Evolutionary conservation across 2,888 invertebrate species (phyloP), one percentile per base, ranked within the genome.

Genomic region (Exocentrus adspersus): DNA sequence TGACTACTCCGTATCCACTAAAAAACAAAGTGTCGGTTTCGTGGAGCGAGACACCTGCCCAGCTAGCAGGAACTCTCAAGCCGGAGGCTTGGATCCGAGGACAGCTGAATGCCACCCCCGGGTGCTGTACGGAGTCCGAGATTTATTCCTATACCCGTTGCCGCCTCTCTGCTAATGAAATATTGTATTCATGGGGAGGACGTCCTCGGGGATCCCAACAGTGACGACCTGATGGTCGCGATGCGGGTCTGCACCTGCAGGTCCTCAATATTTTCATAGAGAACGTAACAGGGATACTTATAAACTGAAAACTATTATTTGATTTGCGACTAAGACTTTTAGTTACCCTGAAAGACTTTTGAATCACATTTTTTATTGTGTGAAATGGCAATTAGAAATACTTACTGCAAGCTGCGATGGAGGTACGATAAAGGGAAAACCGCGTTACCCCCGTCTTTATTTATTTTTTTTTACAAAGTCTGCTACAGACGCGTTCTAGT

Each of bases 121-220:
- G 82, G 82, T 77, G 81, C 79, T 78, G 79, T 82, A 80, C 76
- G 75, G 78, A 78, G 54, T 54, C 79, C 75, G 79, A 80, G 80
- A 80, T 80, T 80, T 80, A 80, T 80, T 79, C 78, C 78, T 77
- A 77, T 17, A 17, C 20, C 30, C 30, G 74, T 76, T 75, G 76
- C 75, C 70, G 50, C 65, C 75, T 74, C 37, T 14, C n/a, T 14
- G 37, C 79, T 81, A 81, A 82, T 82, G 82, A 81, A 81, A 82
- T 82, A 81, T 81, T 79, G 80, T 81, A 82, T 82, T 82, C 82
- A 82, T 82, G 80, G 81, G 78, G 79, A 77, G 76, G 77, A 70
- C 45, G 51, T 73, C 78, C 77, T 72, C 67, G 65, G 76, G 77
- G 75, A 75, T 64, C 71, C 3, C 4, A 24, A 24, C 24, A 24